Conservation (phyloP, 2,113 vertebrate species). For the Cynopterus brachyotis region DNA sequence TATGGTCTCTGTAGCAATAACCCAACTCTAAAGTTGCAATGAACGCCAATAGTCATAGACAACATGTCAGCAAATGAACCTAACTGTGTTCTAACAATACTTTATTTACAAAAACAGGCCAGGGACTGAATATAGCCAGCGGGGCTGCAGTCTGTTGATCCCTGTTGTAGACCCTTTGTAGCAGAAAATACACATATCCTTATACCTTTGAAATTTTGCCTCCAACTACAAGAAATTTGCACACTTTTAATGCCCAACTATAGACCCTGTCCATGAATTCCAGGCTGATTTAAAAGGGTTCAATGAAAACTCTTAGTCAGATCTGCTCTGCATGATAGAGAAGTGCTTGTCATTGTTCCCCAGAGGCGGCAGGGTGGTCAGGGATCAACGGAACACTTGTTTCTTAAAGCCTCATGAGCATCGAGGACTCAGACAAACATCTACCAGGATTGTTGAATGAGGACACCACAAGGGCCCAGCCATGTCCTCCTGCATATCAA, state of each 20-base stretch:
- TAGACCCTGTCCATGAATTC: not conserved
- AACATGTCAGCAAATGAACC: not conserved
- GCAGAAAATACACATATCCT: not conserved
- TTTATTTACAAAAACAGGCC: slow-evolving; percentile 21
- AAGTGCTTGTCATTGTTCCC: not conserved
- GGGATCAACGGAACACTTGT: not conserved
- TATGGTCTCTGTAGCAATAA: not conserved
- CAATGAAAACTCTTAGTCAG: not conserved
- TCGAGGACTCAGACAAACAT: not conserved
- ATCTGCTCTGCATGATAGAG: not conserved
- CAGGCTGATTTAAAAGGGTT: not conserved
- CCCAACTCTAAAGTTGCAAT: not conserved
- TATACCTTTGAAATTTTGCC: not conserved
- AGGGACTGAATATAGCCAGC: not conserved
- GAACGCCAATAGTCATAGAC: not conserved
- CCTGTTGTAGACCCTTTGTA: not conserved
- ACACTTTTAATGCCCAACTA: not conserved
- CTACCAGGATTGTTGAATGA: not conserved
- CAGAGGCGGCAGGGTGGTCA: not conserved
- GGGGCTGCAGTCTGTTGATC: not conserved
- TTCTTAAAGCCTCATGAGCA: not conserved
- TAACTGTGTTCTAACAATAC: not conserved
- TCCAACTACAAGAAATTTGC: not conserved
- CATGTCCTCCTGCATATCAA: accelerated
- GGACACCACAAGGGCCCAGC: not conserved